A percentile compares a stretch with the other conserved stretches of the same genome.
Evolutionary conservation across 2,113 vertebrate species (phyloP).

Genomic region (Microtus montanus): DNA sequence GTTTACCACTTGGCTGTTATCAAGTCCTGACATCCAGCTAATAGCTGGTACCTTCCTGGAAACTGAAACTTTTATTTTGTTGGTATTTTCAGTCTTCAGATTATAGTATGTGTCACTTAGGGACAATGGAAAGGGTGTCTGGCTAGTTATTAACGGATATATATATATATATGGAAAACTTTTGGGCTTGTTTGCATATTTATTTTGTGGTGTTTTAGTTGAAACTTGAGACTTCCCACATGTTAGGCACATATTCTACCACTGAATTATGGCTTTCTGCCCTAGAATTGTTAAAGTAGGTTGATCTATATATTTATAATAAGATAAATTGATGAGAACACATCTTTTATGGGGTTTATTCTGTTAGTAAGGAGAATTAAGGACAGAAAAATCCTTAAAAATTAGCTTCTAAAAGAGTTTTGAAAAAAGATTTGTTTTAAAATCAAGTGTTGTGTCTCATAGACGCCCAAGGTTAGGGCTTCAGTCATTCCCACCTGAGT

Average conservation of each 20-base stretch:
- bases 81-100: not conserved
- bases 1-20: not conserved
- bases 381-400: too few species aligned
- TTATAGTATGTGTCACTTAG: not conserved
- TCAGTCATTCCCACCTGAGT: too few species aligned
- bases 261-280: too few species aligned
- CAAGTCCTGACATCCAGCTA: not conserved
- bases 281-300: too few species aligned
- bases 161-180: not conserved
- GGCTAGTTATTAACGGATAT: not conserved
- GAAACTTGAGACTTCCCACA: not conserved
- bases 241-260: not conserved
- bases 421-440: too few species aligned
- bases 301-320: too few species aligned
- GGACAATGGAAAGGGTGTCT: not conserved
- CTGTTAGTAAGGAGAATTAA: too few species aligned
- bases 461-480: too few species aligned
- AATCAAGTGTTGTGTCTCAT: too few species aligned
- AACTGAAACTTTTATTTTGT: not conserved
- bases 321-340: too few species aligned
- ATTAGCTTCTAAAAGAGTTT: too few species aligned
- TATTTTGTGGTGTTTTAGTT: not conserved
- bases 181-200: not conserved
- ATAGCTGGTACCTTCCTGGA: not conserved
- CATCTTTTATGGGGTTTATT: too few species aligned